phyloP scores from a whole-genome alignment of 2,888 invertebrate species.

The Scaptomyza flava region DNA sequence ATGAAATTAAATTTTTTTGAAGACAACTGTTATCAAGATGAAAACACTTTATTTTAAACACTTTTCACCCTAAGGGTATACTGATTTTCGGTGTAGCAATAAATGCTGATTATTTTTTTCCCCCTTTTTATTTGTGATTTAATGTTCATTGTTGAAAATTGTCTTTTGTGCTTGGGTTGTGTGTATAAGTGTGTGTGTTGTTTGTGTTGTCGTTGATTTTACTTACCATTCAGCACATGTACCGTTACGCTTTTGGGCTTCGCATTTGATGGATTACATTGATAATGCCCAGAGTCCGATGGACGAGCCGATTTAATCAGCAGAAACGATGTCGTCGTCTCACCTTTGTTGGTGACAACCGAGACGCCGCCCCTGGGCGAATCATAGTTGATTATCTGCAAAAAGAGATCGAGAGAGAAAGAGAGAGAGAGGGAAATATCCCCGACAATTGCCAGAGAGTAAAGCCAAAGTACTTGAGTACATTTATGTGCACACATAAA shows the following conservation, averaged over 20 bases:
- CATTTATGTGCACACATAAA: conserved; percentile 45
- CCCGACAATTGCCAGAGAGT: conserved; percentile 23
- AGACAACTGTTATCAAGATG: background rate
- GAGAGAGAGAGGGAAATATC: background rate
- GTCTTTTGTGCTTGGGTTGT: conserved; percentile 42
- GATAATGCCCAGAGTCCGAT: conserved; percentile 95
- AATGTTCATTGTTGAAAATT: conserved; percentile 47
- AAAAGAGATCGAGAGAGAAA: conserved; percentile 4
- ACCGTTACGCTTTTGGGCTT: conserved; percentile 95
- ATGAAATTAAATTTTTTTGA: background rate
- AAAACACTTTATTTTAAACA: background rate
- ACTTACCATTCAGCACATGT: conserved; percentile 96
- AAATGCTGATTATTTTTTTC: background rate
- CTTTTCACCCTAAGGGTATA: conserved; percentile 8
- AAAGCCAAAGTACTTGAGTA: conserved; percentile 19
- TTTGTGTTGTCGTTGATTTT: conserved; percentile 76
- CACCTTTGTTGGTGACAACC: conserved; percentile 95
- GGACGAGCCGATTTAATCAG: conserved; percentile 94
- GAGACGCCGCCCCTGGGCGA: conserved; percentile 95
- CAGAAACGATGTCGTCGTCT: conserved; percentile 95
- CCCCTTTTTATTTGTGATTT: conserved; percentile 22
- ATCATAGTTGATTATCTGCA: conserved; percentile 96
- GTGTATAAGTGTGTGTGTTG: conserved; percentile 39
- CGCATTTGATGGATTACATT: conserved; percentile 97
- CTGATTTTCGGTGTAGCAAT: conserved; percentile 8